Evolutionary conservation across 2,888 invertebrate genomes (phyloP), one percentile per base, ranked within the genome.

Genomic region (Didymodactylos carnosus): DNA sequence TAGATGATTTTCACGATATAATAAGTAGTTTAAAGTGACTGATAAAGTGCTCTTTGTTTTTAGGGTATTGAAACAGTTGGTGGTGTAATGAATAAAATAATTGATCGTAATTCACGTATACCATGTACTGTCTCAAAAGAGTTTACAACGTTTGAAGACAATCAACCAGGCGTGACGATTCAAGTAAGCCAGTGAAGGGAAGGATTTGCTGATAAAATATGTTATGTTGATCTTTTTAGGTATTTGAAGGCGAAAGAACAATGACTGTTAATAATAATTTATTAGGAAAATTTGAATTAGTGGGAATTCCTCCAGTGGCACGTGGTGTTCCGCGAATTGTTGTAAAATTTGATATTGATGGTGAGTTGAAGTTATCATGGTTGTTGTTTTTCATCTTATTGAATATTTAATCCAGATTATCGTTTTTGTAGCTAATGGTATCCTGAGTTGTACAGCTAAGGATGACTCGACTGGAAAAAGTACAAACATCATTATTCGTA

Each of bases 71-170:
- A 76, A 51, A 76, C 76, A 41, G 46, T 73, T 16, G 76, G 76
- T 39, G 76, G 73, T 27, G 75, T 76, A 16, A 73, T 75, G 72
- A 75, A 76, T 29, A 76, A 70, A 29, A 19, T 76, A 16, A 75
- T 76, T 51, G 69, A 75, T 39, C 51, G 72, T 46, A 76, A 76
- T 69, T 74, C 76, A 19, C 72, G 76, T 23, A 77, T 76, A 49
- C 76, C 76, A 11, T 76, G 74, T 23, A 40, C 69, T 25, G 76
- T 73, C 16, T 40, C 53, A 14, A 75, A 76, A 43, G 70, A 76
- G 8, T 76, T 76, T 51, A 73, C 76, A 7, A 76, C 76, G 10
- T 75, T 72, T 39, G 76, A 74, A 23, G 75, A 76, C 40, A 76
- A 75, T 73, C 76, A 76, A 39, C 53, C 75, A 8, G 76, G 73